Conservation (phyloP, 1,140 invertebrate genomes). For the Zophobas morio region DNA sequence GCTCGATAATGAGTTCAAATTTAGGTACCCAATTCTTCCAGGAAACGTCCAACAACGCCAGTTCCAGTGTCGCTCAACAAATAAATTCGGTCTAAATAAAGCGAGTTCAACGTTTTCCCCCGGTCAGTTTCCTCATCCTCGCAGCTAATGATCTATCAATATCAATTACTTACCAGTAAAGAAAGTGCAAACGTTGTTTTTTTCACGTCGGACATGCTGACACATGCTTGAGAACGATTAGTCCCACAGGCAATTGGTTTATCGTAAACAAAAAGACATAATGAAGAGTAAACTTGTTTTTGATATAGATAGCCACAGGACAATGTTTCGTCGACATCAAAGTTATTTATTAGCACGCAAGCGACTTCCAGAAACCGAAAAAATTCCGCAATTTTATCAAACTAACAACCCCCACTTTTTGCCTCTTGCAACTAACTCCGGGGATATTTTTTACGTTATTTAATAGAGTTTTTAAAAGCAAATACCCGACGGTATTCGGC, state of each 20-base stretch:
- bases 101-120: slow-evolving; percentile 17
- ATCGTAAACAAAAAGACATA: background rate
- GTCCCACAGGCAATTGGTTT: slow-evolving; percentile 7
- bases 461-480: slow-evolving; percentile 6
- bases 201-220: slow-evolving; percentile 23
- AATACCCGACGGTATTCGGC: background rate
- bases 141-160: slow-evolving; percentile 28
- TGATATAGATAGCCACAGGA: background rate
- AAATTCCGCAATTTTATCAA: too few species aligned
- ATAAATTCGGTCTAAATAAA: slow-evolving; percentile 5
- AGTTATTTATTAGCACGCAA: too few species aligned
- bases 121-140: slow-evolving; percentile 12
- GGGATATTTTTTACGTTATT: background rate
- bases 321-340: too few species aligned
- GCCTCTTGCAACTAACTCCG: too few species aligned
- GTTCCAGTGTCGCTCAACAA: background rate
- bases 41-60: too few species aligned
- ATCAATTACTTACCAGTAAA: slow-evolving; percentile 27
- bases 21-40: too few species aligned
- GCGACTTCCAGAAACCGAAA: too few species aligned
- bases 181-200: slow-evolving; percentile 40
- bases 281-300: background rate
- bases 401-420: too few species aligned
- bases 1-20: too few species aligned
- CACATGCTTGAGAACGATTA: slow-evolving; percentile 20